Base-by-base conservation (phyloP, 1,140 invertebrate species). In the Maniola jurtina region DNA sequence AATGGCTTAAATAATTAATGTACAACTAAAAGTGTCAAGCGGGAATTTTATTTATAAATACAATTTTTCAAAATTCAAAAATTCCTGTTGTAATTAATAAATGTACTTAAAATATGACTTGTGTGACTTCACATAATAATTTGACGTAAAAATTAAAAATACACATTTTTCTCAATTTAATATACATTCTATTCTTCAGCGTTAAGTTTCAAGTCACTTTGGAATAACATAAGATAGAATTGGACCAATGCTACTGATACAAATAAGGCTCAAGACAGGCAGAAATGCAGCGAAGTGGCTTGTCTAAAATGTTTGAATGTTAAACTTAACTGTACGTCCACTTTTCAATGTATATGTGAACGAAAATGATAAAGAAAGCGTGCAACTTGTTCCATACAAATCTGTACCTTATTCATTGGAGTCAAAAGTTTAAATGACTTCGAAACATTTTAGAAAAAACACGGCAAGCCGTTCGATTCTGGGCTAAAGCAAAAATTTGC, bases 41-140 rank as follows among this genome's bases (percentile, higher is more conserved):
- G 33, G 57, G 7, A 47, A 42, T 34, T 4, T 8, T n/a, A 15
- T 45, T 34, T 14, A 10, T 10, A 54, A 65, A 25, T 25, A 61
- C 16, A 67, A 42, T 61, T 50, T 36, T 60, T 36, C 61, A 38
- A 55, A 33, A 25, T 55, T 48, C 13, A 42, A 11, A 13, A 11
- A 5, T 1, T 5, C 13, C 9, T 6, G 42, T 11, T 45, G 42
- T 45, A 8, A 11, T n/a, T 35, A 36, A 45, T 66, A 42, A 33
- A 66, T 61, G 58, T 48, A 61, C 65, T 60, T 67, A 61, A 61
- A 50, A 50, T 52, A 59, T 65, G 64, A 65, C 56, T 64, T 45
- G 63, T 25, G 55, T 58, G 55, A 58, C 42, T 15, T 42, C 16
- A 65, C 38, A 48, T 7, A n/a, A 42, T 50, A 35, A 56, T 60